Base-by-base conservation (phyloP, 2,888 invertebrate genomes). In the Cetonia aurata region DNA sequence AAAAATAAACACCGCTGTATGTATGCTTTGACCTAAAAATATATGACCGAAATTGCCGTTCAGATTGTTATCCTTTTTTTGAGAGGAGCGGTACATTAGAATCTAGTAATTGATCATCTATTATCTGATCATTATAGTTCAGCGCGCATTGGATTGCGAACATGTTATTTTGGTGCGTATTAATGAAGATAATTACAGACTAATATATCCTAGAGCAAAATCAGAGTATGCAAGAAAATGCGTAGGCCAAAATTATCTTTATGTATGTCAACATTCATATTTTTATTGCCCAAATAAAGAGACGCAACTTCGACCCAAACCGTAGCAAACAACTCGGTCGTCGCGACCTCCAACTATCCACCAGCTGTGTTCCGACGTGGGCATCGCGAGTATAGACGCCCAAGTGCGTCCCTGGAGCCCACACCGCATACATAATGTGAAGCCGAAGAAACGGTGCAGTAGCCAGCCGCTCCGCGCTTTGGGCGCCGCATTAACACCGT, bases 341-440 rank as follows among this genome's bases (percentile, higher is more conserved):
- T 50, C 8, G 31, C 62, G 62, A 65, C 62, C 50, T 65, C 62
- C 41, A 52, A 46, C 15, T 6, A 17, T 50, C 37, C 48, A 37
- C 52, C 12, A 52, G 17, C 13, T 60, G 17, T 15, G 19, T 57
- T 9, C 19, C 42, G 37, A 37, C 41, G 62, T 65, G 48, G 48
- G 50, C 48, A 50, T 33, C 17, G 50, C 17, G 17, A 33, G 17
- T 10, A 65, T 50, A 65, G 50, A 65, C 62, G 62, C 62, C 62
- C 50, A 65, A 65, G 76, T 81, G 79, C 81, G 81, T 76, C 81
- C 81, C 82, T 81, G 82, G 75, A 70, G 71, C 75, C 75, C 79
- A 80, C 67, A 67, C 79, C 77, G 78, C 76, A 73, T 8, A 37
- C 37, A 8, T 25, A 25, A 25, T 25, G 25, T 4, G 37, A 37